phyloP scores from a whole-genome alignment of 2,113 vertebrate species.

The Chroicocephalus ridibundus region DNA sequence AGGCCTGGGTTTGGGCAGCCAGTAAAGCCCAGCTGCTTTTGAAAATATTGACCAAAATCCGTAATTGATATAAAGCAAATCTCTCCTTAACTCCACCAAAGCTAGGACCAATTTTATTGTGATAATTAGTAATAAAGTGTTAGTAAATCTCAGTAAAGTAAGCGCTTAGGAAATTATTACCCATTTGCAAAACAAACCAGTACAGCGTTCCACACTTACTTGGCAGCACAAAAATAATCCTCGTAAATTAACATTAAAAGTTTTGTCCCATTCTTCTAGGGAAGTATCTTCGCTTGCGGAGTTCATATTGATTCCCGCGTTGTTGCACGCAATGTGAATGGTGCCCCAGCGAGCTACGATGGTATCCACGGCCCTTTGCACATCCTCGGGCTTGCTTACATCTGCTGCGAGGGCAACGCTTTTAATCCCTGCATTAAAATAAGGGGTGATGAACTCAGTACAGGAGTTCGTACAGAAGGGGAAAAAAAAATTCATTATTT shows the following conservation, averaged over 20 bases:
- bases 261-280: slow-evolving; percentile 81
- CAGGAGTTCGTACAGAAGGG: not conserved
- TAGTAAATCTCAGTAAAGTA: not conserved
- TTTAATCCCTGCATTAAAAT: slow-evolving; percentile 68
- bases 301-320: slow-evolving; percentile 82
- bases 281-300: slow-evolving; percentile 81
- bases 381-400: slow-evolving; percentile 76
- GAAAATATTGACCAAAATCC: not conserved
- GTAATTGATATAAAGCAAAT: not conserved
- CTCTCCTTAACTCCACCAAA: not conserved
- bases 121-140: not conserved
- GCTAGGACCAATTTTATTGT: not conserved
- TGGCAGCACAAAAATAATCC: slow-evolving; percentile 84
- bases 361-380: slow-evolving; percentile 72
- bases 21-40: not conserved
- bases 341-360: slow-evolving; percentile 75
- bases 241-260: slow-evolving; percentile 79
- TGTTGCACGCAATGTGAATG: slow-evolving; percentile 78
- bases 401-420: slow-evolving; percentile 76
- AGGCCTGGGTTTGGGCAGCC: not conserved
- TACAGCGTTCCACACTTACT: slow-evolving; percentile 46
- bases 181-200: not conserved
- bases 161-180: not conserved
- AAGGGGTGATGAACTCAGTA: slow-evolving; percentile 9
- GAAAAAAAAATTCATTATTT: not conserved